Base-by-base conservation (phyloP, 2,113 vertebrate species). In the Scomber scombrus region DNA sequence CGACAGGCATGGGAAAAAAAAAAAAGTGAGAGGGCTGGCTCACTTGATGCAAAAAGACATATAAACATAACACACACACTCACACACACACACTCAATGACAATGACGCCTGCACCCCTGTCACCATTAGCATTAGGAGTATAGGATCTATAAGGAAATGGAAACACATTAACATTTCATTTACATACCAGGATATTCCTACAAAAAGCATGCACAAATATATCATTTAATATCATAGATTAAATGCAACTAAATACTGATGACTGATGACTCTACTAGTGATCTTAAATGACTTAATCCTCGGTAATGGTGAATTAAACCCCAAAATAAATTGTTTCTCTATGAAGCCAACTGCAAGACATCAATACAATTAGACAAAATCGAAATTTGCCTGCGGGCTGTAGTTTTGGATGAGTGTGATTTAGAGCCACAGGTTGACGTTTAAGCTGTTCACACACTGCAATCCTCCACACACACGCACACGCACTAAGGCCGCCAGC, bases 351-450 rank as follows among this genome's bases (percentile, higher is more conserved):
- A 40, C 34, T 40, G 34, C 34, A 40, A 40, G 34, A 40, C 34
- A 40, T 65, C 49, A 58, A 64, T 2, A 34, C 12, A 67, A 34
- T 58, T 45, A 70, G 4, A 70, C n/a, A 3, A 26, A 61, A 51
- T 46, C 8, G 68, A 69, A 71, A 56, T 61, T 1, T 21, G 49
- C 47, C 43, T 16, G 55, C 29, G 13, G 60, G 72, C 3, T 9
- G 40, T 0, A 19, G 57, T 21, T 52, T 26, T 76, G 54, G 34
- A 71, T 43, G 21, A 19, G 5, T 3, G 12, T 45, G 63, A 60
- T 71, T 74, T 23, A 31, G 57, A 87, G 86, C 86, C 61, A 88
- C 82, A 89, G 87, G 82, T 85, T 82, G 75, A 81, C 19, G 19
- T 80, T 75, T 51, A 66, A 79, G 70, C 62, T 19, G 12, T 21